Evolutionary conservation across 2,888 invertebrate species (phyloP), one percentile per base, ranked within the genome.

Genomic region (Orchesella flavescens): DNA sequence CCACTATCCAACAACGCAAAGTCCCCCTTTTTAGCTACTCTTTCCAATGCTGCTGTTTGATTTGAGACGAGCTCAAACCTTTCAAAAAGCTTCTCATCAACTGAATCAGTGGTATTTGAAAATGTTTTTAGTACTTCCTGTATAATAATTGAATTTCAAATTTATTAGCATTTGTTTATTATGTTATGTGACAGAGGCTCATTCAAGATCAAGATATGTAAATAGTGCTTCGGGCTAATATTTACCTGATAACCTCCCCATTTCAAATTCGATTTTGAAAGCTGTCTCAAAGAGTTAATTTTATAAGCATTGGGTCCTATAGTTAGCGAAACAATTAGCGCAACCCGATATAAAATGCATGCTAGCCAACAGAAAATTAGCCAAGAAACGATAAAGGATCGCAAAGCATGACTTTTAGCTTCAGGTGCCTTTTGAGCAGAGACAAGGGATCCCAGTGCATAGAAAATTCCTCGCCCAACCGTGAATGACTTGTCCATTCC

Each of bases 291-390:
- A 0, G 84, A 86, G 53, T 88, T 83, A 34, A 88, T 86, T 84
- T 80, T 81, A 61, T 21, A 87, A 49, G 85, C 86, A 15, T 44
- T 65, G 13, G 88, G 87, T 5, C 88, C 88, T 12, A 86, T 44
- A 15, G 88, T 88, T 23, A 88, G 71, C 0, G 88, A 88, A 1
- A 87, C 86, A n/a, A 88, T 88, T n/a, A 88, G 73, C 0, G 88
- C 85, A 0, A 88, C 88, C 13, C 88, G 63, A 66, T 88, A 88
- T 15, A 88, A 66, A 71, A 88, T 87, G 43, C 53, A 66, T 5
- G 87, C 82, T 1, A 88, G 73, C 88, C 88, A 88, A 69, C 88
- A 88, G 75, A 88, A 88, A n/a, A 88, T 59, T 0, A 88, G 76
- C 88, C 88, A 88, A 1, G 86, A 44, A 63, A 87, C 66, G 13